Evolutionary conservation across 2,113 vertebrate species (phyloP).

Genomic region (Ptilorrhoa leucosticta): DNA sequence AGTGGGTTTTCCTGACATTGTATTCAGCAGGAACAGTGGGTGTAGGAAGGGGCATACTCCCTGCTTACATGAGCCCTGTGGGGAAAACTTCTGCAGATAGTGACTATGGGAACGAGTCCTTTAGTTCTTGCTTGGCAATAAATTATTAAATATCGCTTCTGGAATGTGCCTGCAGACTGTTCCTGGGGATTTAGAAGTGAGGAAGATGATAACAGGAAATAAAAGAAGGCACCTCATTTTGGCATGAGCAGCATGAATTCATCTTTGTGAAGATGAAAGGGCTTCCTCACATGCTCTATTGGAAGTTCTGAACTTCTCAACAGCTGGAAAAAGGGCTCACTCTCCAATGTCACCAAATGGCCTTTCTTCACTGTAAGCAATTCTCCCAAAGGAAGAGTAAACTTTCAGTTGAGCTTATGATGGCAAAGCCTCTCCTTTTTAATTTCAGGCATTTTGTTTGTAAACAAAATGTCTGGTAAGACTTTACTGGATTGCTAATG

Average conservation of each 20-base stretch:
- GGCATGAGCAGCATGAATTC: not conserved
- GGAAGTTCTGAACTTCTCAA: not conserved
- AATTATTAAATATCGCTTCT: constrained; percentile 47
- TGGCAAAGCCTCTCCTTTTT: not conserved
- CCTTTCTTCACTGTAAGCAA: not conserved
- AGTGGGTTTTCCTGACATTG: not conserved
- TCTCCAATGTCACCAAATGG: not conserved
- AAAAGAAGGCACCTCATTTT: not conserved
- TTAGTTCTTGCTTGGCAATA: constrained; percentile 35
- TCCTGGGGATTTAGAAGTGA: not conserved
- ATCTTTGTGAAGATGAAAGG: not conserved
- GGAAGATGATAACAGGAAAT: not conserved
- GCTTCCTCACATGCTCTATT: not conserved
- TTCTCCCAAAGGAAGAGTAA: not conserved
- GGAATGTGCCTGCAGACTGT: constrained; percentile 19
- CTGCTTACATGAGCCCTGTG: not conserved
- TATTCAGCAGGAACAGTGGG: not conserved
- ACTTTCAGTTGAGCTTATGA: not conserved
- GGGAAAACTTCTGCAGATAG: constrained; percentile 24
- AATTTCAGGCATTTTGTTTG: not conserved
- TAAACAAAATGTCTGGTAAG: not conserved
- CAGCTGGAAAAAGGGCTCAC: not conserved
- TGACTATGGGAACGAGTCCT: constrained; percentile 21
- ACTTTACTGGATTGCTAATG: not conserved
- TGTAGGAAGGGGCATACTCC: not conserved